phyloP scores from a whole-genome alignment of 2,797 vertebrate genomes.

The Enteromius viviparus region DNA sequence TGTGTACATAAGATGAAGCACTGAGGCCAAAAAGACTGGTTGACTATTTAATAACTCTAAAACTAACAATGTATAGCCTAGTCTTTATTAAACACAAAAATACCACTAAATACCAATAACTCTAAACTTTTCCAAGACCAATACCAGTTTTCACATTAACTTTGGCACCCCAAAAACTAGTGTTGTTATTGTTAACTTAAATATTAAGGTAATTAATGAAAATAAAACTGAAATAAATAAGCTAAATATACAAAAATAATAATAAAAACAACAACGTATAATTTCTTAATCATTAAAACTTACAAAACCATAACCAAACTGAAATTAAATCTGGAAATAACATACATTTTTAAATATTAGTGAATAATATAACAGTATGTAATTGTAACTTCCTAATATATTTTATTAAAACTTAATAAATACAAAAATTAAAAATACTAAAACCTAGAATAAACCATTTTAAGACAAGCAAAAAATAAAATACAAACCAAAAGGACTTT shows the following conservation, averaged over 20 bases:
- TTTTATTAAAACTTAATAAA: neutral
- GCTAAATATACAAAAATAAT: neutral
- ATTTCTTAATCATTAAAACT: neutral
- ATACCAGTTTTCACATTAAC: neutral
- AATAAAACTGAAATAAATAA: neutral
- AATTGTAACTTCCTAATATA: neutral
- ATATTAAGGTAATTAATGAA: no score
- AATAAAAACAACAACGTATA: no score
- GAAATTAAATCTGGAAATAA: neutral
- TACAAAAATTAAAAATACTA: neutral
- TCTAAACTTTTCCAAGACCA: no score
- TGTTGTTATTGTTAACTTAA: neutral
- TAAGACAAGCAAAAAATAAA: neutral
- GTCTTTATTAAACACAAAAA: neutral
- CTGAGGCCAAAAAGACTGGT: neutral
- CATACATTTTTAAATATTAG: neutral
- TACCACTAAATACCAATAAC: neutral
- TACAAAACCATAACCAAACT: neutral
- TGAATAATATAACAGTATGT: neutral
- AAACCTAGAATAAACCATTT: neutral
- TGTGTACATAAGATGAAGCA: constrained; percentile 24
- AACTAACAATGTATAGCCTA: neutral
- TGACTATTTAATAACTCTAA: neutral
- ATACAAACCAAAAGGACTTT: neutral
- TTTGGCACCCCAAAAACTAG: neutral